Evolutionary conservation across 2,888 invertebrate genomes (phyloP).

Genomic region (Phalera bucephala): DNA sequence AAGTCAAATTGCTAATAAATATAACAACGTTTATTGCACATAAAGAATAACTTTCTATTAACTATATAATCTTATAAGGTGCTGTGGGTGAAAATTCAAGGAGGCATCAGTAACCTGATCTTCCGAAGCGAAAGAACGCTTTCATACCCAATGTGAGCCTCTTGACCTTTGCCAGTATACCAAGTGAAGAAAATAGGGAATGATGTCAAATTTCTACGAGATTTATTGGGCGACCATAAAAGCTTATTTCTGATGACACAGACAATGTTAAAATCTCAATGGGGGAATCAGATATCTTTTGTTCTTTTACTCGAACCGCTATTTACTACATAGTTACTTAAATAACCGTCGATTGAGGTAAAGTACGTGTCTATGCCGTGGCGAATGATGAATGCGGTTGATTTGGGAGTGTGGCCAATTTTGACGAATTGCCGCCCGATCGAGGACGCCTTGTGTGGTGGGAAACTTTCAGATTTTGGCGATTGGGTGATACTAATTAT

Average conservation of each 20-base stretch:
- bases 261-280: not conserved
- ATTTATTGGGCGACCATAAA: not conserved
- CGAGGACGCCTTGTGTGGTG: conserved; percentile 2
- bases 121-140: not conserved
- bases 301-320: not conserved
- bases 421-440: conserved; percentile 10
- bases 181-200: not conserved
- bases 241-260: not conserved
- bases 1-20: too few relatives aligned
- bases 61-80: too few relatives aligned
- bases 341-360: conserved; percentile 25
- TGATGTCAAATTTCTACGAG: conserved; percentile 1
- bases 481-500: too few relatives aligned
- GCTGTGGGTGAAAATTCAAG: too few relatives aligned
- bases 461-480: not conserved
- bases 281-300: not conserved
- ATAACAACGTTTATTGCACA: too few relatives aligned
- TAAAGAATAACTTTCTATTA: too few relatives aligned
- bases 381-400: conserved; percentile 24
- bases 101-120: too few relatives aligned
- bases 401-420: conserved; percentile 27
- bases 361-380: conserved; percentile 30
- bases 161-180: not conserved
- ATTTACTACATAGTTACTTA: conserved; percentile 22
- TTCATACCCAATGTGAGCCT: not conserved